Conservation (phyloP, 92 coral and sea anemone species). For the Zoanthus sansibaricus region DNA sequence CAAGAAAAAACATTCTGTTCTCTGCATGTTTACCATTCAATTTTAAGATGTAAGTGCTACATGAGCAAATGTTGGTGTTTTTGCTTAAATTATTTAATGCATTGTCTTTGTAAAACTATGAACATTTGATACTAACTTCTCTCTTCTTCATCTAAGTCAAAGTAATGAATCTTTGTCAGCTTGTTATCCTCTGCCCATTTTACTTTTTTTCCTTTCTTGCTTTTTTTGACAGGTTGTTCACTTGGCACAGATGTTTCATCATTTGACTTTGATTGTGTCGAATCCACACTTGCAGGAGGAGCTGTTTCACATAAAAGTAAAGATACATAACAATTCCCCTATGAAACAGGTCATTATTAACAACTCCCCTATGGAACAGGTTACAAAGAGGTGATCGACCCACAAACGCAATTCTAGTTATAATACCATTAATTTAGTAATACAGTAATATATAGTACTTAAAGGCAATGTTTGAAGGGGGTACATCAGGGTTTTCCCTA, state of each 20-base stretch:
- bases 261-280: conserved; percentile 62
- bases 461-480: too few species aligned
- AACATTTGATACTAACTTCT: conserved; percentile 74
- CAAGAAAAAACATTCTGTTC: too few species aligned
- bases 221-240: conserved; percentile 79
- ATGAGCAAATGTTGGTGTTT: background rate
- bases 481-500: too few species aligned
- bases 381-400: too few species aligned
- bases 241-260: conserved; percentile 51
- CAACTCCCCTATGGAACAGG: too few species aligned
- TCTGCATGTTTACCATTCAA: too few species aligned
- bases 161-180: conserved; percentile 84
- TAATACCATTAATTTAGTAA: too few species aligned
- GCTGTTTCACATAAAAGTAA: background rate
- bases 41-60: too few species aligned
- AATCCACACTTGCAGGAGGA: conserved; percentile 39
- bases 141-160: conserved; percentile 98
- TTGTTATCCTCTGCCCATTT: conserved; percentile 88
- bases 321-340: too few species aligned
- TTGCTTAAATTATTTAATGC: background rate
- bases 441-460: too few species aligned
- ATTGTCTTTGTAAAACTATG: background rate
- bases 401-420: too few species aligned
- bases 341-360: too few species aligned
- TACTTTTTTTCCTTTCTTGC: conserved; percentile 82